phyloP scores from a whole-genome alignment of 2,888 invertebrate species.

The Lepidonotus clava region DNA sequence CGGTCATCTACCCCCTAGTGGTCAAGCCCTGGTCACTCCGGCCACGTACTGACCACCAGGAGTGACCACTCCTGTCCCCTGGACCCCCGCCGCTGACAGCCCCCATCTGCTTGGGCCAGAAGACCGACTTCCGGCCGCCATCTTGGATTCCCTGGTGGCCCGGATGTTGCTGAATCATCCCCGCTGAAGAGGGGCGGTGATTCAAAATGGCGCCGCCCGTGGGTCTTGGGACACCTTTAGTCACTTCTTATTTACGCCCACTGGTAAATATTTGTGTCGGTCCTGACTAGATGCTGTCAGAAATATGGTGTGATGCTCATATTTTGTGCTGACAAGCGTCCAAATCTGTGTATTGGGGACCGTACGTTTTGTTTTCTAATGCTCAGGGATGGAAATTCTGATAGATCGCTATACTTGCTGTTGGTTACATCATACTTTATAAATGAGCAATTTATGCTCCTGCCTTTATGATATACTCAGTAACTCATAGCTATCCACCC shows the following conservation, averaged over 20 bases:
- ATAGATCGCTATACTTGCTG: no score
- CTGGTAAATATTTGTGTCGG: neutral
- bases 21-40: neutral
- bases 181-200: constrained; percentile 31
- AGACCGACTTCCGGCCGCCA: constrained; percentile 51
- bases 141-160: constrained; percentile 40
- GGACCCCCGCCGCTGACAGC: neutral
- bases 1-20: constrained; percentile 32
- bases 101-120: constrained; percentile 50
- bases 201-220: constrained; percentile 24
- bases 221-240: neutral
- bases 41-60: neutral
- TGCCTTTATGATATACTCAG: no score
- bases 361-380: no score
- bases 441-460: no score
- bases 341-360: no score
- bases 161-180: constrained; percentile 29
- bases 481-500: no score
- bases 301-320: neutral
- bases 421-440: no score
- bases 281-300: neutral
- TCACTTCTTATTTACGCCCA: constrained; percentile 43
- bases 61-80: constrained; percentile 30
- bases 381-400: no score
- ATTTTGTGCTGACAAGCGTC: no score